Evolutionary conservation across 2,113 vertebrate species (phyloP), one percentile per base, ranked within the genome.

Genomic region (Smithornis capensis): DNA sequence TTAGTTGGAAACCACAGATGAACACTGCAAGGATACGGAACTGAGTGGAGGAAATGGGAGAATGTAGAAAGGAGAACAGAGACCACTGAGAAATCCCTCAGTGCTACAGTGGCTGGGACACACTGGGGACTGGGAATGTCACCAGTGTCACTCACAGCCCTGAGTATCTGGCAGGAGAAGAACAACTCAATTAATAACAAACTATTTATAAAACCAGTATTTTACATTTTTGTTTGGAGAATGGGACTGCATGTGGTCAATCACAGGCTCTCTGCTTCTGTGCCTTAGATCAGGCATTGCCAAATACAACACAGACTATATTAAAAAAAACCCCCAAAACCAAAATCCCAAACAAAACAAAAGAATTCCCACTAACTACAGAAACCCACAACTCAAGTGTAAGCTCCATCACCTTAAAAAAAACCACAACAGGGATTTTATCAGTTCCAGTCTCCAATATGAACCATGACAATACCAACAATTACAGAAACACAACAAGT

Each of bases 181-280:
- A 2, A n/a, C 0, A 0, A 5, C 33, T 7, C 7, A 10, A 3
- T 21, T 44, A 53, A n/a, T 27, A 21, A 5, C n/a, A n/a, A 56
- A 14, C 3, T 2, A 1, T 12, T 50, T 7, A 19, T 3, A 65
- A 44, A 42, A 6, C 6, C 1, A 27, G 0, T 4, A 62, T 19
- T 69, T 62, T 13, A 6, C 19, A 2, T 4, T 23, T 37, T 31
- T 35, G 9, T 29, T 31, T 14, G 19, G 22, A 31, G 27, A 0
- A 25, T 18, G 33, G 31, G 7, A 13, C 14, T 25, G 33, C 25
- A 13, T 4, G 3, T 0, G 11, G 35, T 18, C 40, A 38, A 31
- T 31, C 33, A 5, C 1, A 42, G 53, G 27, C 2, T 4, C 64
- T 33, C 78, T 71, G 14, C 40, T 33, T 4, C 25, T 22, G 37